These are phyloP conservation scores for Pogonophryne albipinna DNA, from an alignment of 2,797 vertebrate genomes.

Conservation along the genomic window DNA sequence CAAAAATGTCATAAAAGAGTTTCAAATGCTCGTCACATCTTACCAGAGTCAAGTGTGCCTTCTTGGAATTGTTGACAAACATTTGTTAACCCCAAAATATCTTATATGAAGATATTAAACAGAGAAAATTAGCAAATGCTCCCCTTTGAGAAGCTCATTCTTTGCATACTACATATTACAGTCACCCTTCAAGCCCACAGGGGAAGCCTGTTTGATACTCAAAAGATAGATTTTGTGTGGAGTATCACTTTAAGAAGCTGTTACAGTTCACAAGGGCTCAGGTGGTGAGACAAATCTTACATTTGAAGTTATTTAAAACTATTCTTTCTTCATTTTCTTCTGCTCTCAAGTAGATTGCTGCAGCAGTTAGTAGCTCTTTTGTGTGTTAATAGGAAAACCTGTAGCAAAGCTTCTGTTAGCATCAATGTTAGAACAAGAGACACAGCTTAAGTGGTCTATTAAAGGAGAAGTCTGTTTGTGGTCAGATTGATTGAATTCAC, in stretches of 20 bases:
- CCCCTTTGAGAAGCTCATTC: not conserved
- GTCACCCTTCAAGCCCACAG: not conserved
- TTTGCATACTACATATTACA: not conserved
- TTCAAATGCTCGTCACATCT: not conserved
- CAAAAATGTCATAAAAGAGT: not conserved
- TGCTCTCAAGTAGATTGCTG: slow-evolving; percentile 66
- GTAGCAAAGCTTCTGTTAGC: slow-evolving; percentile 49
- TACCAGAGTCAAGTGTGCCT: too few relatives aligned
- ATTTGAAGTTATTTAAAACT: slow-evolving; percentile 43
- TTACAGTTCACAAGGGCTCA: slow-evolving; percentile 31
- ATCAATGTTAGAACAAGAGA: slow-evolving; percentile 34
- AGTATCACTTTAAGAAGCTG: slow-evolving; percentile 38
- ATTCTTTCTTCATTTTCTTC: slow-evolving; percentile 27
- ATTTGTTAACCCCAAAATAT: not conserved
- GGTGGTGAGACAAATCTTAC: slow-evolving; percentile 28
- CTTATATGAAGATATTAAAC: too few relatives aligned
- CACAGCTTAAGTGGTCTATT: not conserved
- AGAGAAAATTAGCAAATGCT: too few relatives aligned
- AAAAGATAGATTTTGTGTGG: slow-evolving; percentile 18
- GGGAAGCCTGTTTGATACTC: not conserved
- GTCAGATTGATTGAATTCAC: slow-evolving; percentile 32
- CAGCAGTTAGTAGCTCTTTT: slow-evolving; percentile 43
- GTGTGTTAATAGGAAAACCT: slow-evolving; percentile 41
- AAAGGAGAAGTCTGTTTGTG: slow-evolving; percentile 22
- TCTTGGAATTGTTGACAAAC: not conserved